Evolutionary conservation across 2,888 invertebrate species (phyloP), one percentile per base, ranked within the genome.

Genomic region (Cataglyphis livida): DNA sequence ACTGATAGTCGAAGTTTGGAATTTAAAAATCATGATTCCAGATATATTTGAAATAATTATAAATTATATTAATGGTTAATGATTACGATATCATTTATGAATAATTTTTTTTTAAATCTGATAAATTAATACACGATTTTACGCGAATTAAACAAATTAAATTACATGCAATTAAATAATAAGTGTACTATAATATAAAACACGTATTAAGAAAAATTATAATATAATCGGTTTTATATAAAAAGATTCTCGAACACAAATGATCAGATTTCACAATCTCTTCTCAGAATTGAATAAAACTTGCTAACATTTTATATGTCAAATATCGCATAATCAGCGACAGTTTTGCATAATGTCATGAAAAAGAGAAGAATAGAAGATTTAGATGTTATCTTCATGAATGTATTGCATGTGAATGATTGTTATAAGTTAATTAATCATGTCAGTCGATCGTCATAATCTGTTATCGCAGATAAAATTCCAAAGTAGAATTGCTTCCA

Each of bases 391-490:
- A 74, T 44, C 61, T 15, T 51, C n/a, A n/a, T 9, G 44, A 54
- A 25, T 9, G 18, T 70, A 54, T 82, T 44, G 12, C 18, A 32
- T 57, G 15, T 41, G 61, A 48, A 73, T 71, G 15, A n/a, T 64
- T 32, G 28, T 64, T 64, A 38, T 41, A 32, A 57, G 15, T 61
- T 65, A 38, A 74, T 81, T 66, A 68, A 83, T 12, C 51, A 4
- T 44, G 28, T 59, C 61, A 61, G 68, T 71, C 35, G 7, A 0
- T 32, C 6, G 6, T 9, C 51, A 35, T n/a, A 18, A 7, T 4
- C 4, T 12, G 65, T 44, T 66, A 44, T 44, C 32, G 12, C 32
- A 12, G 12, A 61, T 61, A 79, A 59, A 54, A 66, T 57, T 57
- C 1, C 28, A 54, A 28, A n/a, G 28, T 0, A 66, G 38, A 66